These are phyloP conservation scores for Onychomys arenicola DNA, from an alignment of 2,797 vertebrate species.

Conservation along the genomic window DNA sequence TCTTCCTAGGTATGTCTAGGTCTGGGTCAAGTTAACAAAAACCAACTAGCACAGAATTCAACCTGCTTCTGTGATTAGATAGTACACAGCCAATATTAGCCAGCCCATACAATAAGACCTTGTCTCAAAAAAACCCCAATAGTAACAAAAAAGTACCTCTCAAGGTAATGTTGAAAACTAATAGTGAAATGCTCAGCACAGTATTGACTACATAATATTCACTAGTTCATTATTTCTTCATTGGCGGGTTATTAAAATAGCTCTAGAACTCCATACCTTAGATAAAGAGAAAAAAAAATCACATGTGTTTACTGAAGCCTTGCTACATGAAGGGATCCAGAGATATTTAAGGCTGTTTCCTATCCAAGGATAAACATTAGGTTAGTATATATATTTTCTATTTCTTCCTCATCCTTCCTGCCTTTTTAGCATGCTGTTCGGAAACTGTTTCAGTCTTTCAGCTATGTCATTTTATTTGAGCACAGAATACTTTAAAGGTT, in stretches of 20 bases:
- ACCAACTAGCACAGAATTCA: not conserved
- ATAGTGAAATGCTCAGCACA: slow-evolving; percentile 35
- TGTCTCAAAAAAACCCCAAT: not conserved
- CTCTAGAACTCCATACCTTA: slow-evolving; percentile 10
- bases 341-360: slow-evolving; percentile 52
- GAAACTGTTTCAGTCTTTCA: slow-evolving; percentile 53
- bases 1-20: not conserved
- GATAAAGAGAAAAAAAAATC: not conserved
- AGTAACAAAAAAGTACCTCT: not conserved
- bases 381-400: slow-evolving; percentile 48
- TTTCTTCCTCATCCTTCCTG: slow-evolving; percentile 5
- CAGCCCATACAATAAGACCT: not conserved
- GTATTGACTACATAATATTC: slow-evolving; percentile 29
- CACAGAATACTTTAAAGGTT: slow-evolving; percentile 60
- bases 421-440: slow-evolving; percentile 25
- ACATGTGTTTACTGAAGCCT: slow-evolving; percentile 55
- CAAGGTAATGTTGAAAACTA: slow-evolving; percentile 59
- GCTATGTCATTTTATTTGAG: slow-evolving; percentile 65
- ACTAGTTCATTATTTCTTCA: slow-evolving; percentile 62
- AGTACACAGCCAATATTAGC: not conserved
- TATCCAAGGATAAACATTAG: slow-evolving; percentile 53
- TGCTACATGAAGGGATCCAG: slow-evolving; percentile 51
- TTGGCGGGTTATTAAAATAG: slow-evolving; percentile 64
- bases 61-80: not conserved
- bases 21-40: not conserved